phyloP scores from a whole-genome alignment of 2,113 vertebrate species.

The Puntigrus tetrazona region DNA sequence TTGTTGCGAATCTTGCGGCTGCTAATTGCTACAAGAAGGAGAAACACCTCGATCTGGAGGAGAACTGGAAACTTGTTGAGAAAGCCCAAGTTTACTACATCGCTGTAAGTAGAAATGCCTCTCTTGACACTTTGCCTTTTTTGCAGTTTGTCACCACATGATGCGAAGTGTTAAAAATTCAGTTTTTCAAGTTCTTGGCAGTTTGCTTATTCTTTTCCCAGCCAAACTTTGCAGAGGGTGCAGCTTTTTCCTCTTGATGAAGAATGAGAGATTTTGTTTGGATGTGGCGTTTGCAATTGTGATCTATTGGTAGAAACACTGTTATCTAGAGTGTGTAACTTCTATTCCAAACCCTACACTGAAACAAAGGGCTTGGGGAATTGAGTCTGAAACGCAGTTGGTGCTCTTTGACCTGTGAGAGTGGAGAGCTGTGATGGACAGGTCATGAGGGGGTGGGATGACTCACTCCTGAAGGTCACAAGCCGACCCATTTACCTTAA shows the following conservation, averaged over 20 bases:
- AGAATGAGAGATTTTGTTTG: constrained; percentile 9
- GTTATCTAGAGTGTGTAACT: constrained; percentile 28
- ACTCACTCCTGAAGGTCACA: constrained; percentile 36
- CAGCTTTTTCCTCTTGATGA: background rate
- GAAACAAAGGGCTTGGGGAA: background rate
- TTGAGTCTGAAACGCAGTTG: constrained; percentile 3
- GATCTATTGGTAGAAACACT: constrained; percentile 29
- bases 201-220: background rate
- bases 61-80: constrained; percentile 95
- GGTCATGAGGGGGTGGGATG: constrained; percentile 2
- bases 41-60: constrained; percentile 92
- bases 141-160: background rate
- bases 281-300: background rate
- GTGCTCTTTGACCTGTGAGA: constrained; percentile 48
- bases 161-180: background rate
- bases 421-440: constrained; percentile 9
- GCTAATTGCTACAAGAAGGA: constrained; percentile 98
- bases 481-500: constrained; percentile 24
- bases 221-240: background rate
- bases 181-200: background rate
- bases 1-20: constrained; percentile 94
- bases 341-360: constrained; percentile 33
- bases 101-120: constrained; percentile 83
- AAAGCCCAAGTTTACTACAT: constrained; percentile 96
- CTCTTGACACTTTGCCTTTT: background rate